A percentile compares a stretch with the other conserved stretches of the same genome.
Conservation (phyloP, 2,797 vertebrate genomes). For the Phaenicophaeus curvirostris region DNA sequence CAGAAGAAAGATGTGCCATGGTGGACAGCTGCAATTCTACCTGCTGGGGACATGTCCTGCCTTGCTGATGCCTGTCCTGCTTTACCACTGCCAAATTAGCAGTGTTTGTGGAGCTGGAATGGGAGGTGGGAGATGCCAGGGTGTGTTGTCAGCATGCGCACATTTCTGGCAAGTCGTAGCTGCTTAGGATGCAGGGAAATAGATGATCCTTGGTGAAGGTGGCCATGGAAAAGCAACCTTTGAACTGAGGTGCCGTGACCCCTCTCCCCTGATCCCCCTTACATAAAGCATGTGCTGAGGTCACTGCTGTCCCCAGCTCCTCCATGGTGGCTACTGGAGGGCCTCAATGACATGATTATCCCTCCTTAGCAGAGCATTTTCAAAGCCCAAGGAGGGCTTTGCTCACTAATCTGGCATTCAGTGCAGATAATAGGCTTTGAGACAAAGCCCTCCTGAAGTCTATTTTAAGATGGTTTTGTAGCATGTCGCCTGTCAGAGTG, state of each 20-base stretch:
- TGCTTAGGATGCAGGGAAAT: background rate
- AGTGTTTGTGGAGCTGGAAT: background rate
- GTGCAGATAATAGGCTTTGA: slow-evolving; percentile 63
- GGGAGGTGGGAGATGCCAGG: background rate
- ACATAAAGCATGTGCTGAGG: slow-evolving; percentile 44
- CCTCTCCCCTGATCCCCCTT: background rate
- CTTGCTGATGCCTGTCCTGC: background rate
- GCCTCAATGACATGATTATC: slow-evolving; percentile 58
- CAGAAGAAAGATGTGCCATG: accelerated
- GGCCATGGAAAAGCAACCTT: background rate
- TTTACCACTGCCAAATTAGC: background rate
- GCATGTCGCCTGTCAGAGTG: background rate
- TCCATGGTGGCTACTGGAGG: background rate
- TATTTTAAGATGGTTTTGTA: slow-evolving; percentile 60
- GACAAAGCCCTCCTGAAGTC: slow-evolving; percentile 30
- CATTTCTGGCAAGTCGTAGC: background rate
- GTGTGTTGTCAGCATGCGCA: background rate
- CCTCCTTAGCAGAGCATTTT: slow-evolving; percentile 53
- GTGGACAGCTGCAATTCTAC: background rate
- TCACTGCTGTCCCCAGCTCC: slow-evolving; percentile 48
- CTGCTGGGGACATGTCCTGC: background rate
- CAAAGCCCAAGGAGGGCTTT: slow-evolving; percentile 56
- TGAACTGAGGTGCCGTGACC: background rate
- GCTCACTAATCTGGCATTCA: slow-evolving; percentile 58
- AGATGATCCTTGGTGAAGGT: background rate